These are phyloP conservation scores for Drosophila tristis DNA, from an alignment of 1,140 invertebrate species.

Conservation along the genomic window DNA sequence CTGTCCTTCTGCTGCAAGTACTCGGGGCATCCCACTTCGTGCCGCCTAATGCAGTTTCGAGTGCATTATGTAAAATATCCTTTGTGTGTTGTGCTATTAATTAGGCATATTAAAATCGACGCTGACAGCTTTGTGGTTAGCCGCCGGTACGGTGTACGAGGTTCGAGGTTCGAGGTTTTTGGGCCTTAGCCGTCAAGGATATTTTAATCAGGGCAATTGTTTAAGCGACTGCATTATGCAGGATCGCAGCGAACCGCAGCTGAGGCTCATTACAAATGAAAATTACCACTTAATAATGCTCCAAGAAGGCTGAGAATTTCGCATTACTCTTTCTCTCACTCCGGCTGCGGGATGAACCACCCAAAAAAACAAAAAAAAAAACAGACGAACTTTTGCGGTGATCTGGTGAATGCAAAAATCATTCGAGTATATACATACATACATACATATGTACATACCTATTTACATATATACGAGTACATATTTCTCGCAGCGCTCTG, in stretches of 20 bases:
- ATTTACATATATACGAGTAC: conserved; percentile 15
- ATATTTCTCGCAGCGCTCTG: conserved; percentile 1
- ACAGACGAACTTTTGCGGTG: conserved; percentile 23
- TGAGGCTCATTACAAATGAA: conserved; percentile 74
- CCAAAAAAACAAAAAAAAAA: conserved; percentile 6
- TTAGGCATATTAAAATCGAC: conserved; percentile 77
- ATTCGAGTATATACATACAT: conserved; percentile 51
- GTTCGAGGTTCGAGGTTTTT: conserved; percentile 21
- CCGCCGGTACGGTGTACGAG: conserved; percentile 7
- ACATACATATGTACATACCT: not conserved
- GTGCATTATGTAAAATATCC: conserved; percentile 34
- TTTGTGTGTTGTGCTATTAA: conserved; percentile 65
- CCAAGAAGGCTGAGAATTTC: conserved; percentile 42
- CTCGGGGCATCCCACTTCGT: not conserved
- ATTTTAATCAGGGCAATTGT: conserved; percentile 81
- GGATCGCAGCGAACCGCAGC: conserved; percentile 28
- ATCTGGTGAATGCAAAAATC: conserved; percentile 59
- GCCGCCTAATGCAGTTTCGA: conserved; percentile 49
- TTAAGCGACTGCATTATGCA: conserved; percentile 61
- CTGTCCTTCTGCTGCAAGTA: not conserved
- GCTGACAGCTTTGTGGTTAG: conserved; percentile 67
- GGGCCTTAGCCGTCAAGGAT: conserved; percentile 58
- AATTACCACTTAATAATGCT: conserved; percentile 77
- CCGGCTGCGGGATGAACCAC: not conserved
- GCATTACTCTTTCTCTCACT: not conserved